Evolutionary conservation across 2,113 vertebrate species (phyloP), one percentile per base, ranked within the genome.

Genomic region (Pelecanoides urinatrix): DNA sequence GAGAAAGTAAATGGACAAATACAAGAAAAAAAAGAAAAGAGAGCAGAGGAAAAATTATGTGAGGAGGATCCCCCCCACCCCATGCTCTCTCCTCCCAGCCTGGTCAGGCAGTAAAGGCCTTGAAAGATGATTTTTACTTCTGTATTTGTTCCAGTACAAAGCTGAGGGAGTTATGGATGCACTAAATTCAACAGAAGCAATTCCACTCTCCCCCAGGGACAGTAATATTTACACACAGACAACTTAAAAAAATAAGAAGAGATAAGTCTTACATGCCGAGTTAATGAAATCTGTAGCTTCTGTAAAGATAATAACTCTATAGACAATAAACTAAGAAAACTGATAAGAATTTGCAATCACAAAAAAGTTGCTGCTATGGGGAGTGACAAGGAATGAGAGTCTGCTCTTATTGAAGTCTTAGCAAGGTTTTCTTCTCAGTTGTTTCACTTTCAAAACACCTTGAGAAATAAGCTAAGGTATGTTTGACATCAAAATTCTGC

Each of bases 211-310:
- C 77, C 73, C 26, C 27, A 76, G 62, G 81, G 62, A 62, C 27
- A 50, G 34, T 45, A 88, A 80, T 84, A 92, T 93, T 93, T 95
- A 68, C 49, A 89, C 58, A 79, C 21, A 90, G 75, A 68, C 36
- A 91, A 22, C 78, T 86, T 90, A 62, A 92, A 96, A 91, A 88
- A 94, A 78, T 77, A 79, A 79, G 72, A 86, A 47, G 85, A 86
- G 29, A 50, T 76, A 88, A 90, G 26, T 45, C 49, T 94, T 90
- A 23, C 40, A 76, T 42, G 21, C 45, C 0, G 3, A 91, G 75
- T 94, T 94, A 96, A 94, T 90, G 81, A 93, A 94, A 94, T 82
- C 78, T 49, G 34, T 89, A 67, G 59, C 66, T 87, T 95, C 44
- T 82, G 29, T 59, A 93, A 90, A 92, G 65, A 78, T 84, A 78